Evolutionary conservation across 2,113 vertebrate genomes (phyloP).

Genomic region (Poeciliopsis turrubarensis): DNA sequence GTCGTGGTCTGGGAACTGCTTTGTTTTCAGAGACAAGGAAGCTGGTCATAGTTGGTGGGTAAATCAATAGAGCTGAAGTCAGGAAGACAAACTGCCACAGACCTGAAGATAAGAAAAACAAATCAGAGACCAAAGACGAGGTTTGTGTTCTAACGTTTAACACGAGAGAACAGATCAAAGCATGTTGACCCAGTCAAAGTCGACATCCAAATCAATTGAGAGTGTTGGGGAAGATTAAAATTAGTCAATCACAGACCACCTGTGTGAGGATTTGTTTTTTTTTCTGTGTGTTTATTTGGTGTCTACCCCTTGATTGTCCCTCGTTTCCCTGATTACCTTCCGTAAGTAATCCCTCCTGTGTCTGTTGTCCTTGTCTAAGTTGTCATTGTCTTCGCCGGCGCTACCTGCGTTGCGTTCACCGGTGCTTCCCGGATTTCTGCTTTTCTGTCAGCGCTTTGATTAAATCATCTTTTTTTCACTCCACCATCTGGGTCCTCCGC

Average conservation of each 20-base stretch:
- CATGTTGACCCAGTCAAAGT: not conserved
- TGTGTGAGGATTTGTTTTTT: not conserved
- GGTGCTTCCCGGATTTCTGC: too few species aligned
- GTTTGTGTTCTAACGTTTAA: not conserved
- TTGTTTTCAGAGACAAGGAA: not conserved
- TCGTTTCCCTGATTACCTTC: too few species aligned
- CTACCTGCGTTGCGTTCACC: too few species aligned
- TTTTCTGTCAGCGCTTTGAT: too few species aligned
- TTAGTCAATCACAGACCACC: not conserved
- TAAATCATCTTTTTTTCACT: too few species aligned
- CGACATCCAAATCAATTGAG: not conserved
- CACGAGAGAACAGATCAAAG: not conserved
- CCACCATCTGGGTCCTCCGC: too few species aligned
- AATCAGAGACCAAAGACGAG: not conserved
- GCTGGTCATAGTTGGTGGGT: not conserved
- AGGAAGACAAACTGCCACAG: not conserved
- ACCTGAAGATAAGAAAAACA: not conserved
- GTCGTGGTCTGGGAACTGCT: not conserved
- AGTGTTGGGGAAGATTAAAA: not conserved
- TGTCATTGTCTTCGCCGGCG: too few species aligned
- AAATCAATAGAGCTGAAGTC: not conserved
- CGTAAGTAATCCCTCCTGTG: too few species aligned
- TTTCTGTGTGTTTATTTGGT: too few species aligned
- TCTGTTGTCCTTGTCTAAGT: too few species aligned
- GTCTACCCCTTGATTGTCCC: too few species aligned